phyloP scores from a whole-genome alignment of 2,888 invertebrate genomes.

The Pandemis corylana region DNA sequence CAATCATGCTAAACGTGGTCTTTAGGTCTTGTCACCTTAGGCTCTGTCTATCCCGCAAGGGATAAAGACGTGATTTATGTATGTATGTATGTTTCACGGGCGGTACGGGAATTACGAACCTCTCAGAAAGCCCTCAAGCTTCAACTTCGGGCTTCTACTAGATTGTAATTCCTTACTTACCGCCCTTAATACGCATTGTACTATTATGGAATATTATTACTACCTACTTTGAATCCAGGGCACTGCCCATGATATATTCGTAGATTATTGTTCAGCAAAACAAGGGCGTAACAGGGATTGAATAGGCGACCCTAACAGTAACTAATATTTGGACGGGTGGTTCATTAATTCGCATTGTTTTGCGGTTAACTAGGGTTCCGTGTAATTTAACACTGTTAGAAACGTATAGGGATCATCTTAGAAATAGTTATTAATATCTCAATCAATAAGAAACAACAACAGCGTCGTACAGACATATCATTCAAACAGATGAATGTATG shows the following conservation, averaged over 20 bases:
- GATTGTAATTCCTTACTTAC: no score
- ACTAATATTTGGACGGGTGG: constrained; percentile 9
- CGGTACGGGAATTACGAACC: no score
- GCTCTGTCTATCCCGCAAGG: no score
- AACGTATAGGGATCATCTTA: not conserved
- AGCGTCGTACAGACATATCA: no score
- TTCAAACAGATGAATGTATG: no score
- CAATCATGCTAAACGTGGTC: no score
- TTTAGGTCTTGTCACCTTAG: no score
- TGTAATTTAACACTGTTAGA: not conserved
- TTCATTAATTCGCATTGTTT: constrained; percentile 30
- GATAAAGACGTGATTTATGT: no score
- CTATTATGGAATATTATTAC: not conserved
- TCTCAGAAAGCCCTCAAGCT: no score
- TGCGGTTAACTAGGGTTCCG: constrained; percentile 1
- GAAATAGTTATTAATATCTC: not conserved
- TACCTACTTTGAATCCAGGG: not conserved
- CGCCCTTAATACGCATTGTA: not conserved
- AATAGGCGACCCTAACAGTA: constrained; percentile 19
- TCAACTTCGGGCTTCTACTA: no score
- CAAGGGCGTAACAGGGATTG: not conserved
- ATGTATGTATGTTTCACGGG: no score
- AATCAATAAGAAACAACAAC: no score
- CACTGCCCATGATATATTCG: not conserved
- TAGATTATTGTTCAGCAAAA: not conserved